Conservation (phyloP, 2,888 invertebrate species). For the Caenorhabditis sp. region DNA sequence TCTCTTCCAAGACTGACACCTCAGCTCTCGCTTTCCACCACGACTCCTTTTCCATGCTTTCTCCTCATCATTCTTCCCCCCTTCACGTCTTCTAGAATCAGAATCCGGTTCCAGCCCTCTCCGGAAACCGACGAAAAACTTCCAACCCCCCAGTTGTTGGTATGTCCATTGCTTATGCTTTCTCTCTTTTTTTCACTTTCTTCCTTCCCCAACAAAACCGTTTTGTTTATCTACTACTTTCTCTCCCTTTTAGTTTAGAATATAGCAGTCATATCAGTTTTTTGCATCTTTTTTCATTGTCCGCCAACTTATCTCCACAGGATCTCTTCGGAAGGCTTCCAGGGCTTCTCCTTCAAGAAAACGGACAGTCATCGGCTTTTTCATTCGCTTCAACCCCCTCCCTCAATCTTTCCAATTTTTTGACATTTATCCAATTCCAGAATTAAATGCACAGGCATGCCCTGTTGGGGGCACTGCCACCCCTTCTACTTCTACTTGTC, state of each 20-base stretch:
- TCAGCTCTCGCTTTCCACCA: constrained; percentile 5
- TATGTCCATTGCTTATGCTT: constrained; percentile 25
- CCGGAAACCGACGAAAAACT: constrained; percentile 52
- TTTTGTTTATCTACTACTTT: constrained; percentile 58
- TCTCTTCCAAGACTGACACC: too few relatives aligned
- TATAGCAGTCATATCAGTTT: constrained; percentile 28
- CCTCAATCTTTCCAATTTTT: too few relatives aligned
- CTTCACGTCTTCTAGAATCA: constrained; percentile 19
- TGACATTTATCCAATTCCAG: constrained; percentile 7
- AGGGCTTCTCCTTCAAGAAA: not conserved
- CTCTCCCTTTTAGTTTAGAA: constrained; percentile 1
- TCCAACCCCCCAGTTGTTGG: constrained; percentile 34
- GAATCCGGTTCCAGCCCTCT: constrained; percentile 52
- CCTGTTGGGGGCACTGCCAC: constrained; percentile 53
- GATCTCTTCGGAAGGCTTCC: too few relatives aligned
- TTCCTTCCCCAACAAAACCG: constrained; percentile 30
- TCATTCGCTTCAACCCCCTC: constrained; percentile 5
- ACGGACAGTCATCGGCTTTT: constrained; percentile 25
- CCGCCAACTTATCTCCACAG: not conserved
- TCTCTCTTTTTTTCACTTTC: constrained; percentile 27
- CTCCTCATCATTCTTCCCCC: constrained; percentile 3
- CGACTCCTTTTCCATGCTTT: not conserved
- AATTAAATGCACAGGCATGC: constrained; percentile 45
- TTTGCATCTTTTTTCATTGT: constrained; percentile 5
- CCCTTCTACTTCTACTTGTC: constrained; percentile 31